Percentiles rank a stretch among this genome's conserved stretches.
Evolutionary conservation across 2,888 invertebrate genomes (phyloP).

Genomic region (Dasysyrphus tricinctus): DNA sequence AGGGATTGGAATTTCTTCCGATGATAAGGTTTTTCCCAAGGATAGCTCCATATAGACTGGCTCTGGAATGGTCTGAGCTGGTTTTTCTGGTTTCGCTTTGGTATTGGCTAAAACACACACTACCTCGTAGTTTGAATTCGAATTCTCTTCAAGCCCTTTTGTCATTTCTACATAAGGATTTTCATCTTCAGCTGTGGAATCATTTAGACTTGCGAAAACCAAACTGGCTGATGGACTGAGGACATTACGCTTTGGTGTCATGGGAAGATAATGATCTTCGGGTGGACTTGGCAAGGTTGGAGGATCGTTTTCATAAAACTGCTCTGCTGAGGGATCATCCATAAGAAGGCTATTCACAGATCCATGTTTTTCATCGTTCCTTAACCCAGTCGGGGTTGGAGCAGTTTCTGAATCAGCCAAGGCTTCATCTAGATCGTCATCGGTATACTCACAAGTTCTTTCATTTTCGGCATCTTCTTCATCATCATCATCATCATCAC

Average conservation of each 20-base stretch:
- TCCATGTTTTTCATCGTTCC: conserved; percentile 77
- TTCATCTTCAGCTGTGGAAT: conserved; percentile 85
- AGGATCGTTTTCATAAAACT: conserved; percentile 80
- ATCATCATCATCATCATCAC: neutral
- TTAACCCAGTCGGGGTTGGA: conserved; percentile 73
- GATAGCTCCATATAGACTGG: conserved; percentile 94
- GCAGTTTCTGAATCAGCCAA: conserved; percentile 81
- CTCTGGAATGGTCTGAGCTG: conserved; percentile 83
- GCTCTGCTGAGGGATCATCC: conserved; percentile 77
- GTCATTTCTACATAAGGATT: conserved; percentile 96
- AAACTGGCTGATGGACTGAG: conserved; percentile 83
- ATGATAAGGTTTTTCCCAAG: conserved; percentile 81
- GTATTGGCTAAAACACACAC: conserved; percentile 78
- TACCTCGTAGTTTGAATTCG: conserved; percentile 80
- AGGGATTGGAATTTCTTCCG: conserved; percentile 80
- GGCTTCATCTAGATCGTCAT: conserved; percentile 87
- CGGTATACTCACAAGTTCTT: conserved; percentile 85
- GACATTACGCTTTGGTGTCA: conserved; percentile 90
- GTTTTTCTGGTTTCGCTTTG: conserved; percentile 57
- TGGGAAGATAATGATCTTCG: conserved; percentile 93
- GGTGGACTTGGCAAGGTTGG: conserved; percentile 78
- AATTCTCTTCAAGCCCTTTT: conserved; percentile 84
- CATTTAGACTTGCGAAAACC: conserved; percentile 78
- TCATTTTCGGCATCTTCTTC: conserved; percentile 86
- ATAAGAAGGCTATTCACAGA: conserved; percentile 54